Evolutionary conservation across 2,113 vertebrate genomes (phyloP).

Genomic region (Lepus europaeus): DNA sequence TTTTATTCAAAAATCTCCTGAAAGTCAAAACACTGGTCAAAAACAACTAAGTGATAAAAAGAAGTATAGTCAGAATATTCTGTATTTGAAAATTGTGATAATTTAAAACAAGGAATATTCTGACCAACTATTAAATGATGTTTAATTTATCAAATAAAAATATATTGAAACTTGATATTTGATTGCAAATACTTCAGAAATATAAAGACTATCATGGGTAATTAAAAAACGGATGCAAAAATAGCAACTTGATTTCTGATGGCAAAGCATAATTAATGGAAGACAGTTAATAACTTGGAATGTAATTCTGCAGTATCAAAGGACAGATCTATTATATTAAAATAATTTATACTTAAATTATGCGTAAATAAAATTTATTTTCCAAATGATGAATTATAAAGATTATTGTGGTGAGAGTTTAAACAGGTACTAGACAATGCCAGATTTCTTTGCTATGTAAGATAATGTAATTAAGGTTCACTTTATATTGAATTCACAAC

Average conservation of each 20-base stretch:
- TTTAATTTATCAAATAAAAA: slow-evolving; percentile 41
- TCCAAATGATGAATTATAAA: slow-evolving; percentile 12
- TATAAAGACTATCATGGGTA: neutral
- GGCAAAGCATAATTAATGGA: neutral
- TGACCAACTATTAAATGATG: neutral
- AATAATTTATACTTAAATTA: slow-evolving; percentile 2
- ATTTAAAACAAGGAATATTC: neutral
- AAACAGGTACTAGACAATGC: neutral
- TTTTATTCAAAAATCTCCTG: neutral
- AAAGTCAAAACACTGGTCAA: neutral
- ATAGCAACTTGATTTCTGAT: slow-evolving; percentile 32
- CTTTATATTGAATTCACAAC: slow-evolving; percentile 30
- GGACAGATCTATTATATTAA: neutral
- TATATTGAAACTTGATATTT: slow-evolving; percentile 11
- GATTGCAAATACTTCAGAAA: slow-evolving; percentile 3
- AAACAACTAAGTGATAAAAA: slow-evolving; percentile 1
- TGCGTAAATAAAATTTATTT: neutral
- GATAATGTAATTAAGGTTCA: slow-evolving; percentile 45
- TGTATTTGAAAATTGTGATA: neutral
- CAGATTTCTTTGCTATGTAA: slow-evolving; percentile 52
- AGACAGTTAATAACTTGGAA: neutral
- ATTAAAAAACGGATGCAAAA: neutral
- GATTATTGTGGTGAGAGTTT: neutral
- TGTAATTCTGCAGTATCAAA: neutral
- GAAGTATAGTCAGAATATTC: neutral